Evolutionary conservation across 2,888 invertebrate species (phyloP), one percentile per base, ranked within the genome.

Genomic region (Peribatodes rhomboidaria): DNA sequence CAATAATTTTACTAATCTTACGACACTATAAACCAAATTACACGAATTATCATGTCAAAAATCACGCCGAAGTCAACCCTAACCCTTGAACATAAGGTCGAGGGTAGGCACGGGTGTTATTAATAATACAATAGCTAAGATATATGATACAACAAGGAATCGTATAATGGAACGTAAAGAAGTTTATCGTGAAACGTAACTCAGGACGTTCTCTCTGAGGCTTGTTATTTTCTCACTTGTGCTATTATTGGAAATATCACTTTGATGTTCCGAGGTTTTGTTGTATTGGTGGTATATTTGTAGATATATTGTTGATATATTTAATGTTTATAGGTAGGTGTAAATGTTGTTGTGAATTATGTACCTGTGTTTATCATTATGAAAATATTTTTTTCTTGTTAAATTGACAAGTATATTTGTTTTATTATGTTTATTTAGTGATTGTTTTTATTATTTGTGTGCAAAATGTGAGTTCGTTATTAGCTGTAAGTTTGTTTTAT

Each of bases 101-200:
- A 63, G 9, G 47, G 57, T 69, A 35, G 37, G 10, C 46, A 16
- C 31, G 61, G 22, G 37, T 57, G 44, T 49, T 57, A 57, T 53
- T 65, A 61, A 57, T 59, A 56, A 54, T 61, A 70, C 69, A 68
- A 69, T 70, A 66, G 56, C 66, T 65, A 65, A 56, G 64, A 69
- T 69, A 67, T 69, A 71, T 60, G 67, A 59, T 65, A 65, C 66
- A 55, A 65, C 62, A 59, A 31, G 63, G 65, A 70, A 68, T 74
- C 65, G 68, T 74, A 72, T 73, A 74, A 69, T 69, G 73, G 59
- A 57, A 69, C 70, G 69, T 74, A 73, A 76, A 73, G 71, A 74
- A 70, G 66, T 74, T 73, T 76, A 76, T 76, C 73, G 64, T 55
- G 54, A 65, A 65, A 53, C 71, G 68, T 74, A 68, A 69, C 69